Conservation (phyloP, 1,140 invertebrate genomes). For the Leptoteleia sp. region DNA sequence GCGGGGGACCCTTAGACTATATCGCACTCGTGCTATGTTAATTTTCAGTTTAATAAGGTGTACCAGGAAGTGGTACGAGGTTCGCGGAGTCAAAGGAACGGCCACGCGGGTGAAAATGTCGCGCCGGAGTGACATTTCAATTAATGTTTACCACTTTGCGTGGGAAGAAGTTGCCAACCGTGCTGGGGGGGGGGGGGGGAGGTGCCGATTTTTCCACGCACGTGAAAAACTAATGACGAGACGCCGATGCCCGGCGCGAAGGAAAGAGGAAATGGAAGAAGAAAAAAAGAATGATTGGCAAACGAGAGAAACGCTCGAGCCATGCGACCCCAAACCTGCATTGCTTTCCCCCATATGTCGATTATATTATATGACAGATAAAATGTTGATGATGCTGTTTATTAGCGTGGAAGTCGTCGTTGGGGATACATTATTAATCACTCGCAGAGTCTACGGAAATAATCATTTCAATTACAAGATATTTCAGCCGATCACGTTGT, state of each 20-base stretch:
- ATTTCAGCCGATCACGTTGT: conserved; percentile 17
- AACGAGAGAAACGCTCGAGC: conserved; percentile 30
- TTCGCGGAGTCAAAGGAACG: conserved; percentile 54
- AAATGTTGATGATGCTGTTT: conserved; percentile 45
- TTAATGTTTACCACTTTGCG: conserved; percentile 76
- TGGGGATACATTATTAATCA: conserved; percentile 50
- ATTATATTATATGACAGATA: conserved; percentile 38
- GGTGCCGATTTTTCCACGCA: conserved; percentile 23
- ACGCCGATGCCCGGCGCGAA: conserved; percentile 10
- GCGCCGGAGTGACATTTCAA: conserved; percentile 77
- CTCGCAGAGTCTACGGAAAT: conserved; percentile 16
- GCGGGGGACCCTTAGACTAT: conserved; percentile 67
- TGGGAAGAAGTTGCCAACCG: conserved; percentile 70
- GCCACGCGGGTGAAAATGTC: conserved; percentile 75
- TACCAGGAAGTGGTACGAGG: conserved; percentile 74
- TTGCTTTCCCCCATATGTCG: conserved; percentile 39
- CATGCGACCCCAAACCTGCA: conserved; percentile 29
- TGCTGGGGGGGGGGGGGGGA: background rate
- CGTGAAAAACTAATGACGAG: conserved; percentile 30
- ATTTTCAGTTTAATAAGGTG: conserved; percentile 79
- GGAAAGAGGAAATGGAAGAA: too few species aligned
- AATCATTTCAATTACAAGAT: conserved; percentile 33
- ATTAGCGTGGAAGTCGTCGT: conserved; percentile 32
- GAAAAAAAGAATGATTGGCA: too few species aligned
- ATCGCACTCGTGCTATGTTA: conserved; percentile 77